phyloP scores from a whole-genome alignment of 2,888 invertebrate genomes.

The Magallana nippona region DNA sequence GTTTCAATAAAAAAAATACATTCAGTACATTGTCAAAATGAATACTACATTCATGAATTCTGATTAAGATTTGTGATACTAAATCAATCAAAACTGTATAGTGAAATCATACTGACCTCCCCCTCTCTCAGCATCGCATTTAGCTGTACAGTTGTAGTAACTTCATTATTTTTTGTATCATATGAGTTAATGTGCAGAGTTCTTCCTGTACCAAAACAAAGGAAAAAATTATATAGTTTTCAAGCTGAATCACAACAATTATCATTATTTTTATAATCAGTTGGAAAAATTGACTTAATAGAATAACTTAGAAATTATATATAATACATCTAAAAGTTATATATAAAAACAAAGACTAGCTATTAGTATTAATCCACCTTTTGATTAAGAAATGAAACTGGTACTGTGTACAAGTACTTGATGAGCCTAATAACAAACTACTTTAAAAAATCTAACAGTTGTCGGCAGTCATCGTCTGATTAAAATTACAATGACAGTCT shows the following conservation, averaged over 20 bases:
- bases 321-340: no score
- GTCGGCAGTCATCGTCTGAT: neutral
- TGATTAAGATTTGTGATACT: no score
- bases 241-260: neutral
- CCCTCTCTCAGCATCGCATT: conserved; percentile 50
- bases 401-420: neutral
- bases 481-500: neutral
- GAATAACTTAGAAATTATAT: no score
- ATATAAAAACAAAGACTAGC: no score
- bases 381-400: no score
- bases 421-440: neutral
- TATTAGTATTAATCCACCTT: no score
- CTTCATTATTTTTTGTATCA: conserved; percentile 52
- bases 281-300: no score
- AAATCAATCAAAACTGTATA: neutral
- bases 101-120: conserved; percentile 40
- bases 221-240: neutral
- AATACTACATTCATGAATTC: neutral
- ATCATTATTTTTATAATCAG: neutral
- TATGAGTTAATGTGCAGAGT: conserved; percentile 52
- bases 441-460: neutral
- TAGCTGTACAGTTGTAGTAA: conserved; percentile 27
- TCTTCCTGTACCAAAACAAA: conserved; percentile 45
- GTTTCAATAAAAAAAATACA: neutral
- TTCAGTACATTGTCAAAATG: no score